Evolutionary conservation across 2,888 invertebrate genomes (phyloP).

Genomic region (Drosophila incognita): DNA sequence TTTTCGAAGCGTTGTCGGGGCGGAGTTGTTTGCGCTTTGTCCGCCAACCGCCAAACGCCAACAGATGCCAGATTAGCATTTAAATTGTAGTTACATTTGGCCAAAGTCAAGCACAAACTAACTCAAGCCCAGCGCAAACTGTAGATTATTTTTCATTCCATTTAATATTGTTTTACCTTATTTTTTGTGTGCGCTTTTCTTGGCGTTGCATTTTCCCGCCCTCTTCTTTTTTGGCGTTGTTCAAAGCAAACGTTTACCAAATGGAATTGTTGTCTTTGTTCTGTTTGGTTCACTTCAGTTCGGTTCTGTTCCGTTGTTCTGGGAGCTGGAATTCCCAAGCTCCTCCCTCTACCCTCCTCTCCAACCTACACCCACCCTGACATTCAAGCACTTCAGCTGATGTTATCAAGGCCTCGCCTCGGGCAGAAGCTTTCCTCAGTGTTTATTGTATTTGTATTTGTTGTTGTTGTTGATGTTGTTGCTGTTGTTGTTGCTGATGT

Average conservation of each 20-base stretch:
- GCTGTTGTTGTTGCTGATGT: not conserved
- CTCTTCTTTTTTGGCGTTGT: conserved; percentile 38
- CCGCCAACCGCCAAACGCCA: conserved; percentile 68
- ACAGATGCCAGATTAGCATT: conserved; percentile 79
- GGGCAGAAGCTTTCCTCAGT: conserved; percentile 71
- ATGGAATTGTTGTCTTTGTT: conserved; percentile 79
- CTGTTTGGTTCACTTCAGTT: conserved; percentile 15
- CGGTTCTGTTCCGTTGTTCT: conserved; percentile 41
- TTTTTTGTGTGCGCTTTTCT: conserved; percentile 37
- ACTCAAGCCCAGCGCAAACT: conserved; percentile 51
- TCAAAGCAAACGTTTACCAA: conserved; percentile 69
- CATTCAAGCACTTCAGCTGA: conserved; percentile 51
- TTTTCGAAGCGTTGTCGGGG: conserved; percentile 42
- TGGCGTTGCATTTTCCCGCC: conserved; percentile 61
- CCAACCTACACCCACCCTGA: conserved; percentile 7
- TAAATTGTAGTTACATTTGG: conserved; percentile 80
- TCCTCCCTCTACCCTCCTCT: not conserved
- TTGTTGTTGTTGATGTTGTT: not conserved
- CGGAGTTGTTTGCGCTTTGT: conserved; percentile 71
- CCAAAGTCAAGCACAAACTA: conserved; percentile 59
- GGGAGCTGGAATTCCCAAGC: conserved; percentile 52
- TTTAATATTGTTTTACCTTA: conserved; percentile 39
- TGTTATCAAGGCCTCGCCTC: conserved; percentile 68
- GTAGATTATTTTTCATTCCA: conserved; percentile 72
- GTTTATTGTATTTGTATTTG: conserved; percentile 25